Evolutionary conservation across 2,113 vertebrate species (phyloP).

Genomic region (Thymallus thymallus): DNA sequence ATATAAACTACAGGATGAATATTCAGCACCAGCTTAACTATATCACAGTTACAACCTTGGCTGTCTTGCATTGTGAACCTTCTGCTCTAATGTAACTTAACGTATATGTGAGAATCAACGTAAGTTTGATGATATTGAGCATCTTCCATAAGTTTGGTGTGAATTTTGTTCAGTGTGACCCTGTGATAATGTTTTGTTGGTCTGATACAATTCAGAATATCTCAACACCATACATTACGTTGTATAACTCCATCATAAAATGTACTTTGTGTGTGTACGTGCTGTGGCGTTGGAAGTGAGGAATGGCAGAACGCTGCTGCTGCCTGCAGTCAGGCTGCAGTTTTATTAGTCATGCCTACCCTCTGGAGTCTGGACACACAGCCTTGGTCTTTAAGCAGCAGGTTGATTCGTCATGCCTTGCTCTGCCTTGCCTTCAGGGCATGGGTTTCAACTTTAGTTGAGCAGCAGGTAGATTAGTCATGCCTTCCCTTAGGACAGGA

Average conservation of each 20-base stretch:
- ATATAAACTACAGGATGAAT: not conserved
- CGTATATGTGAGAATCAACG: not conserved
- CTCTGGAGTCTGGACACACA: constrained; percentile 2
- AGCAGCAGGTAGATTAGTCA: not conserved
- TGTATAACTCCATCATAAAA: too few relatives aligned
- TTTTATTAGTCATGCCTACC: constrained; percentile 25
- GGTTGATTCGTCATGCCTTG: constrained; percentile 24
- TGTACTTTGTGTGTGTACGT: not conserved
- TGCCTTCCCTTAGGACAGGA: not conserved
- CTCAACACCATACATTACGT: too few relatives aligned
- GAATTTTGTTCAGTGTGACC: too few relatives aligned
- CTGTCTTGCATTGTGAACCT: not conserved
- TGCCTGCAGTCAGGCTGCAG: constrained; percentile 36
- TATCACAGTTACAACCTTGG: not conserved
- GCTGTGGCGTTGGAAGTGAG: constrained; percentile 43
- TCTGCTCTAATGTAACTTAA: not conserved
- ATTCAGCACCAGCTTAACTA: not conserved
- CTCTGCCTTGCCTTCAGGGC: constrained; percentile 6
- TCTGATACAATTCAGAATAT: too few relatives aligned
- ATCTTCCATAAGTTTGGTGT: too few relatives aligned
- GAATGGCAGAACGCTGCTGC: constrained; percentile 37
- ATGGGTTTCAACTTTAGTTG: not conserved
- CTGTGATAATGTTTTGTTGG: too few relatives aligned
- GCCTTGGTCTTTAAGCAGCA: constrained; percentile 13
- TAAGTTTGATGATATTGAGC: not conserved